Percentiles rank a stretch among this genome's conserved stretches.
Evolutionary conservation across 2,888 invertebrate genomes (phyloP).

Genomic region (Cerceris ruficornis): DNA sequence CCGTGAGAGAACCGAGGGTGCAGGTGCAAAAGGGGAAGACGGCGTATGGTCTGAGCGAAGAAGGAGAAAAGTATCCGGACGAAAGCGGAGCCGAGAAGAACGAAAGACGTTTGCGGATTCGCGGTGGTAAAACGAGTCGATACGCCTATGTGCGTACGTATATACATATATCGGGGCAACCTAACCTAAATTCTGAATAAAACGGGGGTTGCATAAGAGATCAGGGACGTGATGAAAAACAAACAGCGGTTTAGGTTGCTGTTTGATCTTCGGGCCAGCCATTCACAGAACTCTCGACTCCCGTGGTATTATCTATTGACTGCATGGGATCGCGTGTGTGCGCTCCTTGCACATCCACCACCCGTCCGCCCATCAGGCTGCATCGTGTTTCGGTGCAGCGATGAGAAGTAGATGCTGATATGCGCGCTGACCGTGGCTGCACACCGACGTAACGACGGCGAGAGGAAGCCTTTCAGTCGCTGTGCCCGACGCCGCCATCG

Average conservation of each 20-base stretch:
- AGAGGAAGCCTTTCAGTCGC: constrained; percentile 53
- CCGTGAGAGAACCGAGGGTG: constrained; percentile 26
- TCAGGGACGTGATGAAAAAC: constrained; percentile 82
- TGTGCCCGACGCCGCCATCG: constrained; percentile 48
- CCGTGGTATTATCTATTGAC: constrained; percentile 79
- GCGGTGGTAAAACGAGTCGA: constrained; percentile 57
- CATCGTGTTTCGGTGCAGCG: constrained; percentile 54
- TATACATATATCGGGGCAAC: constrained; percentile 56
- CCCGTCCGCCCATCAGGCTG: constrained; percentile 37
- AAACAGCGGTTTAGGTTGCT: constrained; percentile 82
- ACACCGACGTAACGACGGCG: constrained; percentile 51
- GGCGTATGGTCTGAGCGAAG: neutral
- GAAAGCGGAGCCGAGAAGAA: constrained; percentile 19
- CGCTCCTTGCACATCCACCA: constrained; percentile 42
- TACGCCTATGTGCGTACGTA: constrained; percentile 27
- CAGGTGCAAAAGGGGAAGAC: neutral
- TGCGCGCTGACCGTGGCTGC: constrained; percentile 56
- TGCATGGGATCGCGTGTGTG: constrained; percentile 69
- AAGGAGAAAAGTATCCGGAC: constrained; percentile 8
- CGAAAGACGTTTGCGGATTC: constrained; percentile 40
- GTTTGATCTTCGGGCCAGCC: constrained; percentile 81
- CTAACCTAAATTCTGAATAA: constrained; percentile 81
- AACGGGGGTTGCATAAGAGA: constrained; percentile 80
- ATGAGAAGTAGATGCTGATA: constrained; percentile 54
- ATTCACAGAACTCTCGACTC: constrained; percentile 79